phyloP scores from a whole-genome alignment of 2,113 vertebrate species.

The Dryoscopus gambensis region DNA sequence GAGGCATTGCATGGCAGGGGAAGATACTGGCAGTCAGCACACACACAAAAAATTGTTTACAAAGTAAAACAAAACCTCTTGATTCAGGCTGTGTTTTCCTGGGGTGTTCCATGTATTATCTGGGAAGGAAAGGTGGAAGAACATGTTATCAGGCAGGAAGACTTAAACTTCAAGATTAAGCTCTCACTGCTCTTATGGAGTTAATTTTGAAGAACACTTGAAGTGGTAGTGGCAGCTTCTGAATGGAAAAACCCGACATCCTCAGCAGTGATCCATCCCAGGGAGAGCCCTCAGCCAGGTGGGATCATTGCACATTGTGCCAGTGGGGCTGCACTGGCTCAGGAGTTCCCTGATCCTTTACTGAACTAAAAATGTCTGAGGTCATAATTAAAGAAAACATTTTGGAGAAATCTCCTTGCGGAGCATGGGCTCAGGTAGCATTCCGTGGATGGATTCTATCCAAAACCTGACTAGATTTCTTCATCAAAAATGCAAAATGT shows the following conservation, averaged over 20 bases:
- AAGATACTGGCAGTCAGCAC: neutral
- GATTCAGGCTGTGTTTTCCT: neutral
- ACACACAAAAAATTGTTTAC: neutral
- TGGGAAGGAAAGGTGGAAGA: neutral
- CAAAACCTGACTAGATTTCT: neutral
- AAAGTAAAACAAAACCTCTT: neutral
- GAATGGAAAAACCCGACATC: neutral
- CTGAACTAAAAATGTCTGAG: neutral
- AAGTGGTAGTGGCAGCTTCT: neutral
- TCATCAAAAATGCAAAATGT: neutral
- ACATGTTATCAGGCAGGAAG: neutral
- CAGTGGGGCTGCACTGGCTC: neutral
- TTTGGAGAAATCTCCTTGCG: neutral
- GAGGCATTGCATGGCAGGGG: rapidly evolving
- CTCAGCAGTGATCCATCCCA: neutral
- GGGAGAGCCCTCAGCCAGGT: rapidly evolving
- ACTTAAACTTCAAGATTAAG: neutral
- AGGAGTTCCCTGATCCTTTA: neutral
- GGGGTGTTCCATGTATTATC: neutral
- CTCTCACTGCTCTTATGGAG: neutral
- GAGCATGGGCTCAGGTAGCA: no score
- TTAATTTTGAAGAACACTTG: neutral
- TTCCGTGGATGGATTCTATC: neutral
- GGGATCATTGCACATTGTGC: neutral
- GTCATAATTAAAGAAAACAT: neutral